Conservation (phyloP, 53 echinoderm and acorn worm species). For the Echinarachnius parma region DNA sequence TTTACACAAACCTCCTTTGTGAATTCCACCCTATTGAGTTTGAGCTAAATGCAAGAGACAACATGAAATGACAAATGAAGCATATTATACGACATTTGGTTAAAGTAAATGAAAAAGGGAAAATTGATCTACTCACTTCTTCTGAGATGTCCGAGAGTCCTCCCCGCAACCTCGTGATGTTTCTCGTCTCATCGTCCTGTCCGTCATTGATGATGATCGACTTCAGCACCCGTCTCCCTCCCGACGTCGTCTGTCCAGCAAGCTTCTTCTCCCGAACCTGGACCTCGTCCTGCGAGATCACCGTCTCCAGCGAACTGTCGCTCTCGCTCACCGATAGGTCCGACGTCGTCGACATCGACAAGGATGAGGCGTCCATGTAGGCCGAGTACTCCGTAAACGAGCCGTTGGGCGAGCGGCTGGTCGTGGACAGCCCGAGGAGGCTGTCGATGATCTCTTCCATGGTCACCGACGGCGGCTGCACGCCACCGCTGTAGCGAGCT, state of each 20-base stretch:
- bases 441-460: conserved; percentile 91
- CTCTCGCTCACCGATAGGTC: conserved; percentile 35
- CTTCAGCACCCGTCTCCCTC: conserved; percentile 54
- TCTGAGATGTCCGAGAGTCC: conserved; percentile 42
- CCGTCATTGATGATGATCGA: conserved; percentile 57
- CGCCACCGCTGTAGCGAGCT: conserved; percentile 35
- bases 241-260: conserved; percentile 21
- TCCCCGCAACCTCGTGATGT: conserved; percentile 30
- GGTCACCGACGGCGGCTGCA: conserved; percentile 60
- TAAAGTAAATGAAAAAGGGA: too few species aligned
- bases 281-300: conserved; percentile 38
- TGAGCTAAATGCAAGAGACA: too few species aligned
- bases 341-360: conserved; percentile 37
- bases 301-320: conserved; percentile 46
- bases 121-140: conserved; percentile 24
- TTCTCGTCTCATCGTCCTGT: conserved; percentile 40
- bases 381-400: conserved; percentile 42
- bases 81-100: too few species aligned
- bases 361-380: conserved; percentile 37
- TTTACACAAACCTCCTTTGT: too few species aligned
- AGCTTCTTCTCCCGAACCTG: conserved; percentile 40
- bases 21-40: too few species aligned
- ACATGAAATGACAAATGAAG: too few species aligned
- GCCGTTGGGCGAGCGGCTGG: conserved; percentile 45
- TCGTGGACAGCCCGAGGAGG: conserved; percentile 57